Percentiles rank a stretch among this genome's conserved stretches.
phyloP scores from a whole-genome alignment of 53 echinoderm and acorn worm genomes.

The Henricia sp. region DNA sequence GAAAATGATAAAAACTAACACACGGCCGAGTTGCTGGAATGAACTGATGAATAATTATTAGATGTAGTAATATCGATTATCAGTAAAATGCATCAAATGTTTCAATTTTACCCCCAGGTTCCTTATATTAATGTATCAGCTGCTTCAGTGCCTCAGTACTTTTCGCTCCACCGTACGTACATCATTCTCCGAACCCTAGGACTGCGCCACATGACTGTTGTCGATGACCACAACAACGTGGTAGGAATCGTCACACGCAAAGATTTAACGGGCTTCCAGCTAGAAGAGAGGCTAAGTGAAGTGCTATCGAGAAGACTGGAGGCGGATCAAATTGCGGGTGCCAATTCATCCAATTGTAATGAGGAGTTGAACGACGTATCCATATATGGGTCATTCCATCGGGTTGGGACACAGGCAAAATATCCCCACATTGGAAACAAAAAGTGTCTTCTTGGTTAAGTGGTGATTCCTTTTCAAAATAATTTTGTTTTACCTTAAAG shows the following conservation, averaged over 20 bases:
- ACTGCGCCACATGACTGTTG: slow-evolving; percentile 93
- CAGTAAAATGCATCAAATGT: too few species aligned
- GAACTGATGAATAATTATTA: too few species aligned
- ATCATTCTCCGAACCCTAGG: slow-evolving; percentile 96
- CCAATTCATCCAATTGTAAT: background rate
- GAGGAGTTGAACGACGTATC: slow-evolving; percentile 21
- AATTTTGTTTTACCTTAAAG: too few species aligned
- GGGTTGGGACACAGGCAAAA: too few species aligned
- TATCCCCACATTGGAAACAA: too few species aligned
- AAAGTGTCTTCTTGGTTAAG: too few species aligned
- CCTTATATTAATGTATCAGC: slow-evolving; percentile 96
- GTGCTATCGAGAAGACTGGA: slow-evolving; percentile 47
- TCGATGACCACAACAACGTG: slow-evolving; percentile 82
- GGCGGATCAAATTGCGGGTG: background rate
- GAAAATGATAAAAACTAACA: too few species aligned
- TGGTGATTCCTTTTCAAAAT: too few species aligned
- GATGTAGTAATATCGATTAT: too few species aligned
- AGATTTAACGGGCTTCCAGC: slow-evolving; percentile 92
- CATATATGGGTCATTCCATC: too few species aligned
- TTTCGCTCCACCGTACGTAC: slow-evolving; percentile 96
- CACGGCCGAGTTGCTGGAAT: too few species aligned
- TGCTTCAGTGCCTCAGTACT: slow-evolving; percentile 83
- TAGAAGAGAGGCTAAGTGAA: slow-evolving; percentile 85
- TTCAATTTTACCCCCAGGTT: slow-evolving; percentile 52
- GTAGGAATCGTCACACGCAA: slow-evolving; percentile 95